phyloP scores from a whole-genome alignment of 2,888 invertebrate genomes.

The Dasypolia templi region DNA sequence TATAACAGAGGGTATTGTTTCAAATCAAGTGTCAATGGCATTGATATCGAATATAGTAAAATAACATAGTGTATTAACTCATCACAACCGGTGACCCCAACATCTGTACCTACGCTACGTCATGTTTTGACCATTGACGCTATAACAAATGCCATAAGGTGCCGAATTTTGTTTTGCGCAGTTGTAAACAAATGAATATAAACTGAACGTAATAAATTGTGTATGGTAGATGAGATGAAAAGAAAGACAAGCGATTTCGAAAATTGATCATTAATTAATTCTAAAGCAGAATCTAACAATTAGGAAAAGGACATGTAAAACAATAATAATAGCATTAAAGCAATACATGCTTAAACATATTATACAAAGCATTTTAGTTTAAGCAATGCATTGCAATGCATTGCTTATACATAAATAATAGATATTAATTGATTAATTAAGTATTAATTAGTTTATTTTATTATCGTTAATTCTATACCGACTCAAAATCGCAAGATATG shows the following conservation, averaged over 20 bases:
- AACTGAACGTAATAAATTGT: neutral
- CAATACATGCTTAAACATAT: too few species aligned
- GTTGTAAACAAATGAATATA: slow-evolving; percentile 1
- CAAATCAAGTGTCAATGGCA: slow-evolving; percentile 52
- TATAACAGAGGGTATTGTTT: slow-evolving; percentile 44
- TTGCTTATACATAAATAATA: too few species aligned
- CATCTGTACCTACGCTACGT: slow-evolving; percentile 47
- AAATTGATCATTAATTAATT: too few species aligned
- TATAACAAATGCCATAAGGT: slow-evolving; percentile 28
- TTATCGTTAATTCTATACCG: slow-evolving; percentile 18
- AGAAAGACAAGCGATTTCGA: too few species aligned
- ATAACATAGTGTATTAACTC: slow-evolving; percentile 39
- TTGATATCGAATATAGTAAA: slow-evolving; percentile 20
- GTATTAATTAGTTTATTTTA: too few species aligned
- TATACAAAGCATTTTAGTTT: too few species aligned
- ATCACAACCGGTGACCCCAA: slow-evolving; percentile 41
- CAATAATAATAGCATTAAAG: slow-evolving; percentile 20
- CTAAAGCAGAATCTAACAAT: neutral
- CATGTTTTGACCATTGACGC: slow-evolving; percentile 31
- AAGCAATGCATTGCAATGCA: neutral
- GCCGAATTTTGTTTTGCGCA: slow-evolving; percentile 9
- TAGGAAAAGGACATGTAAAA: neutral
- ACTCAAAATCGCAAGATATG: slow-evolving; percentile 15
- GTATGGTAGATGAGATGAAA: neutral
- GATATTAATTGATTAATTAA: too few species aligned